Evolutionary conservation across 1,140 invertebrate species (phyloP), one percentile per base, ranked within the genome.

Genomic region (Drosophila santomea): DNA sequence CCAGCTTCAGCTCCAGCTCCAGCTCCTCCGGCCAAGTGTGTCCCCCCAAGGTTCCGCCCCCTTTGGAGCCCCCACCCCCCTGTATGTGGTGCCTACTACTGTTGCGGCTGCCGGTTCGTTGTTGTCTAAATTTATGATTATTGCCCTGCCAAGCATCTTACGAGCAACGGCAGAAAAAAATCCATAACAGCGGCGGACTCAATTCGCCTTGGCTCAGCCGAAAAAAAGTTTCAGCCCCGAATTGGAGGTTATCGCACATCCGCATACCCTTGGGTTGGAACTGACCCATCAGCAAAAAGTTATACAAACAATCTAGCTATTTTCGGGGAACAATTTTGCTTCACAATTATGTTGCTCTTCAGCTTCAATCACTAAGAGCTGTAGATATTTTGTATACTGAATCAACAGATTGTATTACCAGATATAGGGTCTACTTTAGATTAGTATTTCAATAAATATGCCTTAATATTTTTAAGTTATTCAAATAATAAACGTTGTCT

Each of bases 121-220:
- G 80, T 88, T 88, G 84, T 84, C 84, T 84, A 88, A 88, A 88
- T 88, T 88, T 88, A 88, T 88, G 84, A 88, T 88, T 88, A 88
- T 88, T 88, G 84, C 84, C 84, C 84, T 88, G 84, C 84, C 84
- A 88, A 88, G 80, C 76, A 80, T 88, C 84, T 88, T 88, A 88
- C 83, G 83, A 79, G 79, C 51, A 77, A 67, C 74, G 72, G 67
- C 43, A 64, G 15, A 69, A 74, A 66, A 71, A 72, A 67, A 74
- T 39, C 38, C 59, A 64, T 64, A 68, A 38, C 41, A 75, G 72
- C 78, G 72, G 64, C 83, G 68, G 73, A 88, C 83, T 88, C 83
- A 88, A 88, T 88, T 88, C 84, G 84, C 72, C 83, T 88, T 88
- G 81, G 84, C 83, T 77, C 50, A 57, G 59, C 47, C 68, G 11